Evolutionary conservation across 2,113 vertebrate species (phyloP), one percentile per base, ranked within the genome.

Genomic region (Boleophthalmus pectinirostris): DNA sequence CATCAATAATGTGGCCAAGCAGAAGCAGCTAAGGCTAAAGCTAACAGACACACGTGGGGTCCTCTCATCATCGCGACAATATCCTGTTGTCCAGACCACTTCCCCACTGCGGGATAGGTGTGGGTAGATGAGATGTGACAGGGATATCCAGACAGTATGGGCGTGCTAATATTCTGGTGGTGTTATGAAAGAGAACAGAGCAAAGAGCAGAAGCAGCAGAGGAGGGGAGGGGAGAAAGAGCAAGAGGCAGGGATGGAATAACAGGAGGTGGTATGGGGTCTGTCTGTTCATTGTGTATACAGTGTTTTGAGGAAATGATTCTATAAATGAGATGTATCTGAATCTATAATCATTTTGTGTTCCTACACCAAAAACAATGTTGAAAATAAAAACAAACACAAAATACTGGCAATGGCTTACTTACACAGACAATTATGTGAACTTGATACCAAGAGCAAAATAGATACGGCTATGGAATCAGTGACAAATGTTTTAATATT

Each of bases 1-100:
- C 89, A 85, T 89, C 74, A 85, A 79, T 49, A 85, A 80, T 49
- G 24, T 46, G 51, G 46, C 69, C 29, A 43, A 47, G 43, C 82
- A 46, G 78, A 87, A 82, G 78, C 73, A 43, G 78, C 88, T 80
- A 74, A 73, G 66, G 82, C 79, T 86, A 49, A 70, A 75, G 85
- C 82, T 80, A 67, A 79, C 72, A 47, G 76, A 84, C 88, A 91
- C 88, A 91, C 78, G 82, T 89, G 87, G 86, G 84, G 76, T 87
- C 76, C 82, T 86, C 79, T 73, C 75, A 65, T 77, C 75, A 73
- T 78, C 53, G 10, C 23, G 75, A 77, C 56, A 25, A 25, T 58
- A 83, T 49, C 70, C 79, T 82, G 66, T 70, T 46, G 61, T 69
- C 68, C 10, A 16, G 68, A 77, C 76, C 73, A 65, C 69, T 74